Evolutionary conservation across 2,113 vertebrate species (phyloP).

Genomic region (Hassar affinis): DNA sequence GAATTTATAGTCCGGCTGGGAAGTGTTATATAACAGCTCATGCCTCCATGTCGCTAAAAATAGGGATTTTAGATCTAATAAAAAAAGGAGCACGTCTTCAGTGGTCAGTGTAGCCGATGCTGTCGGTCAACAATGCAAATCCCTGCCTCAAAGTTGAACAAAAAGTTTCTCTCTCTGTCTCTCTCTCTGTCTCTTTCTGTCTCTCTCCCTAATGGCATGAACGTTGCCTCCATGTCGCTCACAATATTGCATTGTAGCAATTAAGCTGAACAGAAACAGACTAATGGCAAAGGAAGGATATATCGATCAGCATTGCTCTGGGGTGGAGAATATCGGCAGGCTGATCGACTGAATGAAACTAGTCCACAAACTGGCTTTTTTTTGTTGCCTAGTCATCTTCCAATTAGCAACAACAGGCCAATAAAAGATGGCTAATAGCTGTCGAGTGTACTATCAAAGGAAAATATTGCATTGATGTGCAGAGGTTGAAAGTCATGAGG

Average conservation of each 20-base stretch:
- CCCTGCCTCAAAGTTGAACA: neutral
- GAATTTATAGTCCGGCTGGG: neutral
- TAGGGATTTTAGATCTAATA: neutral
- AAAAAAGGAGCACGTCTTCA: neutral
- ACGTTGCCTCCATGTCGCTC: neutral
- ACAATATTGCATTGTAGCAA: conserved; percentile 2
- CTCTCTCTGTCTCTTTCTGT: conserved; percentile 2
- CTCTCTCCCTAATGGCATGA: neutral
- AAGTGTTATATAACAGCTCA: neutral
- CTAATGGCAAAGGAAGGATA: conserved; percentile 10
- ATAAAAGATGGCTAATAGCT: too few relatives aligned
- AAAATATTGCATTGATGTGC: neutral
- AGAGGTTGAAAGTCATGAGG: neutral
- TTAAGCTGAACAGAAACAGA: conserved; percentile 11
- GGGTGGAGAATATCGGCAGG: neutral
- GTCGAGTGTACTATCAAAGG: neutral
- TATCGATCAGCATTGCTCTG: conserved; percentile 4
- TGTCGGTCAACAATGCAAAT: neutral
- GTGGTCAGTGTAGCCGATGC: neutral
- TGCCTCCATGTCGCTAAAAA: neutral
- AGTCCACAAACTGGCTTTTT: neutral
- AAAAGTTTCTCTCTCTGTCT: conserved; percentile 3
- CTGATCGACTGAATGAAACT: neutral
- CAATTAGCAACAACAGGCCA: neutral
- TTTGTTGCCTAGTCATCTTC: neutral